Evolutionary conservation across 2,888 invertebrate genomes (phyloP).

Genomic region (Salticus scenicus): DNA sequence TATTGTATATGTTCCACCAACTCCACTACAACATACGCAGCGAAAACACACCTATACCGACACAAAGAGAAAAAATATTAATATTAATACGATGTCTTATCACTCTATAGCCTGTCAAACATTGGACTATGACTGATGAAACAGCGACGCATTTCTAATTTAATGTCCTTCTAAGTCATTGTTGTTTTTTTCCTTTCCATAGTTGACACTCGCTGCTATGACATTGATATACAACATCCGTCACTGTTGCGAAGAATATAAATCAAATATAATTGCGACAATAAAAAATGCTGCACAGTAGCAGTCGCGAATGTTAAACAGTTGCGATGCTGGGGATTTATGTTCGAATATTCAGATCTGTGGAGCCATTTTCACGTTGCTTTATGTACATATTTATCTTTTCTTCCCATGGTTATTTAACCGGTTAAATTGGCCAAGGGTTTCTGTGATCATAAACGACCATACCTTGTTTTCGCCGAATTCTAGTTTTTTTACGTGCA

Average conservation of each 20-base stretch:
- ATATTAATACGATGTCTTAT: not conserved
- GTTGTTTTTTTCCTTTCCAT: not conserved
- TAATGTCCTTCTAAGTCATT: not conserved
- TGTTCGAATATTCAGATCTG: not conserved
- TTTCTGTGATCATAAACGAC: not conserved
- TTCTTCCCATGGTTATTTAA: not conserved
- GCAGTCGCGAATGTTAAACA: conserved; percentile 3
- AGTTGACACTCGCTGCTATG: conserved; percentile 2
- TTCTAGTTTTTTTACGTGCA: no score
- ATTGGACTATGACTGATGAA: not conserved
- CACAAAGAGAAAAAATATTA: not conserved
- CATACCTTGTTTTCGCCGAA: not conserved
- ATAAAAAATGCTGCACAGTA: not conserved
- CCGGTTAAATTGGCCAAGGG: conserved; percentile 11
- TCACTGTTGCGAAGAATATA: not conserved
- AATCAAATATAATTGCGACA: conserved; percentile 14
- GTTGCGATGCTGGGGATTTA: conserved; percentile 6
- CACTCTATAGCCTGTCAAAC: not conserved
- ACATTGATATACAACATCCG: conserved; percentile 19
- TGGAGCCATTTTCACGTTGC: conserved; percentile 8
- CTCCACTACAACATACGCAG: no score
- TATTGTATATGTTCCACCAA: no score
- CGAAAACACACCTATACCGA: not conserved
- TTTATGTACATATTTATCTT: conserved; percentile 6
- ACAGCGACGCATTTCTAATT: conserved; percentile 9